Conservation (phyloP, 2,888 invertebrate species). For the Cenopis cana region DNA sequence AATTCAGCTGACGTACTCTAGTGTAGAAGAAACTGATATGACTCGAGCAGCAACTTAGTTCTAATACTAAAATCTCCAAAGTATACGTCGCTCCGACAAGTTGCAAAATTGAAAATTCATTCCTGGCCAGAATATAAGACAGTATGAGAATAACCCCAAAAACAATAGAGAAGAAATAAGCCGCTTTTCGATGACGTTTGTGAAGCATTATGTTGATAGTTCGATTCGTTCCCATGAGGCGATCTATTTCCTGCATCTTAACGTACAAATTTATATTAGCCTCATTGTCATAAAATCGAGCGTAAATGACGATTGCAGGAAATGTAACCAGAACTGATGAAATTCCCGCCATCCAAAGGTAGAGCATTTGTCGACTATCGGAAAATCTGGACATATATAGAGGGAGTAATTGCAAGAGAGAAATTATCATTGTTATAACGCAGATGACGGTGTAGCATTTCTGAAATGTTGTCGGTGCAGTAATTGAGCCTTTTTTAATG, state of each 20-base stretch:
- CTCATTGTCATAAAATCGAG: conserved; percentile 61
- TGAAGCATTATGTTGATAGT: conserved; percentile 52
- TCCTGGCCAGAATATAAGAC: conserved; percentile 41
- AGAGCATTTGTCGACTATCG: conserved; percentile 26
- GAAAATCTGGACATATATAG: conserved; percentile 9
- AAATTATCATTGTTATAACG: conserved; percentile 19
- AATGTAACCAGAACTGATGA: conserved; percentile 47
- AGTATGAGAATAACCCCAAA: conserved; percentile 45
- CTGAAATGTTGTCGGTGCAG: conserved; percentile 60
- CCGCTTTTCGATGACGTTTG: conserved; percentile 48
- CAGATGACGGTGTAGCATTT: conserved; percentile 57
- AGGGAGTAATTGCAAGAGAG: not conserved
- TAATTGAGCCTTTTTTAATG: conserved; percentile 59
- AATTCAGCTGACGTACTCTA: conserved; percentile 62
- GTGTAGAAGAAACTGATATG: conserved; percentile 58
- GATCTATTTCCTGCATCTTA: conserved; percentile 65
- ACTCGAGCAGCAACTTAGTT: conserved; percentile 60
- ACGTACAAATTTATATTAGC: conserved; percentile 61
- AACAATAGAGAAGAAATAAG: conserved; percentile 46
- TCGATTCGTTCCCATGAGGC: conserved; percentile 60
- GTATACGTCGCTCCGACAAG: conserved; percentile 46
- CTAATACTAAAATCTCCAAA: conserved; percentile 56
- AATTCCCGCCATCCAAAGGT: conserved; percentile 41
- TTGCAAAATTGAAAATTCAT: conserved; percentile 30
- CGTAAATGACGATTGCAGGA: conserved; percentile 56